Percentiles rank a stretch among this genome's conserved stretches.
These are phyloP conservation scores for Meriones unguiculatus DNA, from an alignment of 2,113 vertebrate genomes.

Conservation along the genomic window DNA sequence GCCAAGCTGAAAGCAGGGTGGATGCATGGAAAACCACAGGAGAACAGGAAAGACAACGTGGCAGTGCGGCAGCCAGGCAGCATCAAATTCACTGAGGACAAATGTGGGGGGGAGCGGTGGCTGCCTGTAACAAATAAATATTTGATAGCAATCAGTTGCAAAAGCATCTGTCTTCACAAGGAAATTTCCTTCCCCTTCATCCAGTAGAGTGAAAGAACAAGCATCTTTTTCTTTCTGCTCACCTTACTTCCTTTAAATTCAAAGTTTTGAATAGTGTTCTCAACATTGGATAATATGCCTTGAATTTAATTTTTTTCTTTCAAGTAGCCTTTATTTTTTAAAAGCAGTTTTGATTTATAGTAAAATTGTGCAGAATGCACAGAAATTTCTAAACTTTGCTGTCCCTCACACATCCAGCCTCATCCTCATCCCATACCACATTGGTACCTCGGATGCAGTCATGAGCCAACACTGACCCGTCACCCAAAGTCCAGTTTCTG, in stretches of 20 bases:
- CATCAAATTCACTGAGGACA: neutral
- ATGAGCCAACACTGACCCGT: neutral
- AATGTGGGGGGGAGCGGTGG: neutral
- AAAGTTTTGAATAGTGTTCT: neutral
- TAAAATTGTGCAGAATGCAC: neutral
- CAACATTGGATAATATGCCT: neutral
- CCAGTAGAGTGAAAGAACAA: neutral
- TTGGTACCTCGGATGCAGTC: neutral
- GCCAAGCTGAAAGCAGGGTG: slow-evolving; percentile 3
- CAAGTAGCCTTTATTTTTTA: neutral
- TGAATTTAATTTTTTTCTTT: neutral
- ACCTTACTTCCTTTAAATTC: slow-evolving; percentile 1
- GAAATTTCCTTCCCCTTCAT: slow-evolving; percentile 3
- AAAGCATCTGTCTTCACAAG: neutral
- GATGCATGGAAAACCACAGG: slow-evolving; percentile 60
- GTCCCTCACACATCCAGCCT: too few species aligned
- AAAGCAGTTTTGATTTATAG: neutral
- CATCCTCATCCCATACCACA: neutral
- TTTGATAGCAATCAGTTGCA: slow-evolving; percentile 39
- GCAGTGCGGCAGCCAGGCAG: neutral
- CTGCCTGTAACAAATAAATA: slow-evolving; percentile 41
- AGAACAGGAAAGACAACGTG: slow-evolving; percentile 16
- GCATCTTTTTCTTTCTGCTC: neutral
- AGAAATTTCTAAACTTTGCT: neutral
- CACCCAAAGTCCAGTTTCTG: neutral